phyloP scores from a whole-genome alignment of 1,140 invertebrate genomes.

The Danaus plexippus region DNA sequence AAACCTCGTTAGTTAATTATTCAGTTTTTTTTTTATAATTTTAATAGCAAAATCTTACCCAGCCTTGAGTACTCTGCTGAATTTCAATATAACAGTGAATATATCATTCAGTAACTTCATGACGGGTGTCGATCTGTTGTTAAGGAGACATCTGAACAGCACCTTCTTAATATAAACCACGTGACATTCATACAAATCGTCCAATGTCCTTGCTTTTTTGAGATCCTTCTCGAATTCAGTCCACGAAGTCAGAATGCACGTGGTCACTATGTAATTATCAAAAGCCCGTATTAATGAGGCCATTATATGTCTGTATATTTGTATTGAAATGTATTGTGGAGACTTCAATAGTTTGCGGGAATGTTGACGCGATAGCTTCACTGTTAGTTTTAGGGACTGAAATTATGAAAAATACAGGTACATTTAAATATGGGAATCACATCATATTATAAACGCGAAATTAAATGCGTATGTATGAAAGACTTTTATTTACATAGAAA shows the following conservation, averaged over 20 bases:
- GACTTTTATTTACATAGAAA: no score
- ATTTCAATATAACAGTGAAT: conserved; percentile 80
- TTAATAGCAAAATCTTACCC: conserved; percentile 44
- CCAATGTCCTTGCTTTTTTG: conserved; percentile 74
- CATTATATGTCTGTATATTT: conserved; percentile 80
- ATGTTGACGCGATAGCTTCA: conserved; percentile 68
- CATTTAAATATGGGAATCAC: no score
- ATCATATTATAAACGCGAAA: no score
- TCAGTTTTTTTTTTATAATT: background rate
- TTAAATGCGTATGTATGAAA: no score
- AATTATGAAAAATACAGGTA: conserved; percentile 20
- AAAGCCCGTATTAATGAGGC: conserved; percentile 80
- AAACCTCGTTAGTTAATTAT: background rate
- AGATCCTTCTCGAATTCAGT: conserved; percentile 78
- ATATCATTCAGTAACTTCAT: conserved; percentile 77
- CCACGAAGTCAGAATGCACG: conserved; percentile 80
- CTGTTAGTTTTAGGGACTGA: conserved; percentile 69
- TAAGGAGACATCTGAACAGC: conserved; percentile 79
- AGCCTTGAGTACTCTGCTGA: conserved; percentile 72
- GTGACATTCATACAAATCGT: conserved; percentile 79
- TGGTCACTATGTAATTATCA: conserved; percentile 81
- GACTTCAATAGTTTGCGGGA: conserved; percentile 66
- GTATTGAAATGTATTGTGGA: conserved; percentile 75
- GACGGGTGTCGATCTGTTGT: conserved; percentile 76
- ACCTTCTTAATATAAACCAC: conserved; percentile 81